These are phyloP conservation scores for Agapetus fuscipes DNA, from an alignment of 2,888 invertebrate genomes.

Conservation along the genomic window DNA sequence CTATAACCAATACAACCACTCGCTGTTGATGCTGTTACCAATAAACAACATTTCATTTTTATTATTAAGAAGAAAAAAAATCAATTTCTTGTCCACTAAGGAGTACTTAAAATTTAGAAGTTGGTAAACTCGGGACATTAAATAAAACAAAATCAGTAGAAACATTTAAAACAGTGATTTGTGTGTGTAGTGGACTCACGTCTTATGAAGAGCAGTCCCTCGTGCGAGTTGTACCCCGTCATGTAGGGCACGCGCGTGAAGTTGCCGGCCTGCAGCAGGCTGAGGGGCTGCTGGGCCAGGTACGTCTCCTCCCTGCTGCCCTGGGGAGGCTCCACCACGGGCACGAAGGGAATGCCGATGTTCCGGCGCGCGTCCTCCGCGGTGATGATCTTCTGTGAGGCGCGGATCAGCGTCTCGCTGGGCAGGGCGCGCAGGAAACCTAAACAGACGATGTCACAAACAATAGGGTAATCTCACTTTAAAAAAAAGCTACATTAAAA, in stretches of 20 bases:
- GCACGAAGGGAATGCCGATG: slow-evolving; percentile 51
- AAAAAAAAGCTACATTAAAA: no score
- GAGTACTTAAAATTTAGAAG: no score
- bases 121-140: no score
- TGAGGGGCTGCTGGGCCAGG: slow-evolving; percentile 42
- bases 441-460: slow-evolving; percentile 19
- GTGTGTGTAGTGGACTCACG: no score
- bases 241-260: slow-evolving; percentile 52
- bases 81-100: no score
- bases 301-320: slow-evolving; percentile 34
- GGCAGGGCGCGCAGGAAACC: slow-evolving; percentile 50
- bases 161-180: no score
- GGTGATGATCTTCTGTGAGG: slow-evolving; percentile 42
- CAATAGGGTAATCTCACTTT: no score
- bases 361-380: slow-evolving; percentile 47
- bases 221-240: slow-evolving; percentile 55
- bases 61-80: no score
- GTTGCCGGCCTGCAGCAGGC: slow-evolving; percentile 31
- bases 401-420: slow-evolving; percentile 48
- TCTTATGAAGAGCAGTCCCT: slow-evolving; percentile 53
- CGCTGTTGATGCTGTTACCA: no score
- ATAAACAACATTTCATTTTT: no score
- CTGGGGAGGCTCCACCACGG: slow-evolving; percentile 38
- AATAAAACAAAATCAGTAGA: no score
- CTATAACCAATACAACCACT: no score